Percentiles rank a stretch among this genome's conserved stretches.
Conservation (phyloP, 2,797 vertebrate species). For the Platalea minor region DNA sequence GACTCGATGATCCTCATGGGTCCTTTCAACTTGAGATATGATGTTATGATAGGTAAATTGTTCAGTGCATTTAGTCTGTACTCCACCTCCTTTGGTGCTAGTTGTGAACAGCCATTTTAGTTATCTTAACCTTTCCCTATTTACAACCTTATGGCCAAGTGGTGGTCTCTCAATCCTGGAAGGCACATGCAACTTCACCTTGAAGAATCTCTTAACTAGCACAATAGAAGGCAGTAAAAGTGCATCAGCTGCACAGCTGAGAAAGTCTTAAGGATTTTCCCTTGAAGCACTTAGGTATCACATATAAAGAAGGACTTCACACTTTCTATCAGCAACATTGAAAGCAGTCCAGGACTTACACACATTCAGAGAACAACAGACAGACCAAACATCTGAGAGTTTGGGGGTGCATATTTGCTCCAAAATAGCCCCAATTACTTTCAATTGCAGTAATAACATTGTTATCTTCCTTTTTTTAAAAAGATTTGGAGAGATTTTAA, state of each 20-base stretch:
- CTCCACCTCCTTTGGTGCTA: neutral
- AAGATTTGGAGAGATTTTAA: neutral
- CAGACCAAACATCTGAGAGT: neutral
- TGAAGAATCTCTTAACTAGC: neutral
- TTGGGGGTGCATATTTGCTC: neutral
- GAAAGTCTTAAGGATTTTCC: constrained; percentile 4
- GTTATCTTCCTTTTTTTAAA: neutral
- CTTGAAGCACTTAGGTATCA: neutral
- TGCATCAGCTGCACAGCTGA: neutral
- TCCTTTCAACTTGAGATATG: neutral
- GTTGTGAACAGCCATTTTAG: neutral
- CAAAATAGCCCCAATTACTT: neutral
- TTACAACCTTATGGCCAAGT: neutral
- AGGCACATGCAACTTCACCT: neutral
- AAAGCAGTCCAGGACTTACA: neutral
- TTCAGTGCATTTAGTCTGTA: neutral
- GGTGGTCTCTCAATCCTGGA: neutral
- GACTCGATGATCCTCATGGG: neutral
- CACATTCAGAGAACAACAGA: neutral
- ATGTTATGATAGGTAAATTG: neutral
- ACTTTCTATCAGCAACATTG: neutral
- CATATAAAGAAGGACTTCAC: neutral
- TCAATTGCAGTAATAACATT: neutral
- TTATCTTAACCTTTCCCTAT: constrained; percentile 1
- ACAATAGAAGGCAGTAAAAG: neutral